phyloP scores from a whole-genome alignment of 37 sponge, comb jelly and placozoan species.

The Geodia barretti region DNA sequence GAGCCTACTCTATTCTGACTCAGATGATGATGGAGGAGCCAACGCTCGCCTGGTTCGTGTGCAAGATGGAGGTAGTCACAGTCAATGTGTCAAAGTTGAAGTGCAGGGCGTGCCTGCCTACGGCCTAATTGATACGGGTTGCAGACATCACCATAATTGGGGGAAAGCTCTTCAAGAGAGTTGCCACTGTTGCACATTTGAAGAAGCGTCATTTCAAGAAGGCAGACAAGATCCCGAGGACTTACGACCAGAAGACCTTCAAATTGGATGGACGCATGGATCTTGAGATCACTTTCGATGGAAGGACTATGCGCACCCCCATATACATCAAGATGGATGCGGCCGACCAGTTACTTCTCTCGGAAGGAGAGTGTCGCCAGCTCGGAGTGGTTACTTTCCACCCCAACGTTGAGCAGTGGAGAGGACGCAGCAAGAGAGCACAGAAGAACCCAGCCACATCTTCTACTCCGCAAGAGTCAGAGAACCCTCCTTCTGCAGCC shows the following conservation, averaged over 20 bases:
- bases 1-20: too few species aligned
- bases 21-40: too few species aligned
- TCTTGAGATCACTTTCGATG: slow-evolving; percentile 23
- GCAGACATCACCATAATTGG: slow-evolving; percentile 22
- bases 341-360: slow-evolving; percentile 27
- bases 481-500: background rate
- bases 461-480: background rate
- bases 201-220: slow-evolving; percentile 4
- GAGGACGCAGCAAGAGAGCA: background rate
- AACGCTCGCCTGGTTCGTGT: slow-evolving; percentile 23
- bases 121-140: too few species aligned
- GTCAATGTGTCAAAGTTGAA: slow-evolving; percentile 28
- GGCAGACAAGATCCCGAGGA: slow-evolving; percentile 16
- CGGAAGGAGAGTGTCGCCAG: slow-evolving; percentile 49
- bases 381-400: slow-evolving; percentile 32
- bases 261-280: slow-evolving; percentile 32
- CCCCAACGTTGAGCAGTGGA: slow-evolving; percentile 21
- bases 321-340: slow-evolving; percentile 52
- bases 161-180: slow-evolving; percentile 6
- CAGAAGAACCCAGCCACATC: background rate
- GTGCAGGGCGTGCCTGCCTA: slow-evolving; percentile 16
- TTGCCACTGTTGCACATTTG: slow-evolving; percentile 4
- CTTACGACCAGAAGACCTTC: slow-evolving; percentile 24
- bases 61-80: slow-evolving; percentile 10
- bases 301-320: slow-evolving; percentile 8